Evolutionary conservation across 2,797 vertebrate species (phyloP), one percentile per base, ranked within the genome.

Genomic region (Poeciliopsis turneri): DNA sequence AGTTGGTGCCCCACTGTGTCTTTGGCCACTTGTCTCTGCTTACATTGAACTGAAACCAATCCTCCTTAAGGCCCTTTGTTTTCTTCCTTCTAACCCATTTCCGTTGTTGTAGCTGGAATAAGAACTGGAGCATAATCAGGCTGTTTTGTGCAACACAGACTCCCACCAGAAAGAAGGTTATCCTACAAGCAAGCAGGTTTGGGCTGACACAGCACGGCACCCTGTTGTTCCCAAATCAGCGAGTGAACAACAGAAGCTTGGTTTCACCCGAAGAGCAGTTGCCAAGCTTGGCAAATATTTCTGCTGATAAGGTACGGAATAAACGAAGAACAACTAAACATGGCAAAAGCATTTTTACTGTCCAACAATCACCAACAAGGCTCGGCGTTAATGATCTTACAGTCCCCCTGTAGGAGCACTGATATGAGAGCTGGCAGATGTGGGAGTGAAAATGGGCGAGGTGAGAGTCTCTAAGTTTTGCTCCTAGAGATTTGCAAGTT

Each of bases 181-280:
- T 84, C 66, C 84, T 84, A 81, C 83, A 74, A 73, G 41, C 77
- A 41, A 80, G 78, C 76, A 75, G 75, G 57, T 84, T 77, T 43
- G 68, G 78, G 79, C 80, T 84, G 86, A 86, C 79, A 77, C 39
- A 15, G 82, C 81, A 80, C 74, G 80, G 72, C 85, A 86, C 76
- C 88, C 73, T 75, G 82, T 84, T 90, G 74, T 89, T 88, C 74
- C 72, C 73, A 88, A 82, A 90, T 88, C 87, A 25, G 75, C 82
- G 78, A 79, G 74, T 86, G 84, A 90, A 90, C 88, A 88, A 89
- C 87, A 30, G 70, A 61, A 72, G 80, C 84, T 45, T 72, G 74
- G 73, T 78, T 81, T 85, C 76, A 47, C 72, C 76, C 55, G 43
- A 80, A 39, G n/a, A 55, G 23, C 61, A 80, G 84, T 79, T 79